These are phyloP conservation scores for Tachyglossus aculeatus DNA, from an alignment of 2,797 vertebrate species.

Conservation along the genomic window DNA sequence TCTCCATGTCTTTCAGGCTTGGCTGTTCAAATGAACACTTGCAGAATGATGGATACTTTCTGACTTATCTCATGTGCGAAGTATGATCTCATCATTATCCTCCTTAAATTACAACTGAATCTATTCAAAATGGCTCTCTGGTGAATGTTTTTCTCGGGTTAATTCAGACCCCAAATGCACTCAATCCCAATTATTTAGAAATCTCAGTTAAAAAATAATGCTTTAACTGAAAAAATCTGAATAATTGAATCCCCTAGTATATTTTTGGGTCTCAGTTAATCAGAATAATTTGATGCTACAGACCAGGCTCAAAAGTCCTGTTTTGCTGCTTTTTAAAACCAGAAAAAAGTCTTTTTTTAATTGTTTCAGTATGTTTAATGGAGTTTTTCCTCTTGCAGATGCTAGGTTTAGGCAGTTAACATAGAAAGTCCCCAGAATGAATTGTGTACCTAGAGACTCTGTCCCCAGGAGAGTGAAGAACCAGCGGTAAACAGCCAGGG, in stretches of 20 bases:
- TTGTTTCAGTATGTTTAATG: neutral
- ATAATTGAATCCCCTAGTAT: too few species aligned
- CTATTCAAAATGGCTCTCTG: neutral
- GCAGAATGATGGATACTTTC: neutral
- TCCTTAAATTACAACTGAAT: neutral
- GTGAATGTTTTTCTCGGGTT: too few species aligned
- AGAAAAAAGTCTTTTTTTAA: constrained; percentile 14
- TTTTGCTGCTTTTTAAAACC: constrained; percentile 8
- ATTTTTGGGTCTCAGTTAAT: too few species aligned
- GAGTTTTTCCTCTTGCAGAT: neutral
- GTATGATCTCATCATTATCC: neutral
- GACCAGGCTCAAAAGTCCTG: constrained; percentile 22
- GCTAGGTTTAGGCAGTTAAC: too few species aligned
- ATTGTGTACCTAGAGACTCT: neutral
- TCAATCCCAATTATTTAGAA: too few species aligned
- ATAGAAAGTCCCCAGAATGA: neutral
- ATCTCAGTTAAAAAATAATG: too few species aligned
- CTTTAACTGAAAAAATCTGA: too few species aligned
- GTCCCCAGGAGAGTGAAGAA: neutral
- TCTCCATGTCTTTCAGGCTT: neutral
- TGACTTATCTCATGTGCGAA: rapidly evolving
- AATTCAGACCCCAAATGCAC: too few species aligned
- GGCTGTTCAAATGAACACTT: neutral
- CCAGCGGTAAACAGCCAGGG: neutral
- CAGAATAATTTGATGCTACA: too few species aligned